Percentiles rank a stretch among this genome's conserved stretches.
These are phyloP conservation scores for Castor canadensis DNA, from an alignment of 2,113 vertebrate genomes.

Conservation along the genomic window DNA sequence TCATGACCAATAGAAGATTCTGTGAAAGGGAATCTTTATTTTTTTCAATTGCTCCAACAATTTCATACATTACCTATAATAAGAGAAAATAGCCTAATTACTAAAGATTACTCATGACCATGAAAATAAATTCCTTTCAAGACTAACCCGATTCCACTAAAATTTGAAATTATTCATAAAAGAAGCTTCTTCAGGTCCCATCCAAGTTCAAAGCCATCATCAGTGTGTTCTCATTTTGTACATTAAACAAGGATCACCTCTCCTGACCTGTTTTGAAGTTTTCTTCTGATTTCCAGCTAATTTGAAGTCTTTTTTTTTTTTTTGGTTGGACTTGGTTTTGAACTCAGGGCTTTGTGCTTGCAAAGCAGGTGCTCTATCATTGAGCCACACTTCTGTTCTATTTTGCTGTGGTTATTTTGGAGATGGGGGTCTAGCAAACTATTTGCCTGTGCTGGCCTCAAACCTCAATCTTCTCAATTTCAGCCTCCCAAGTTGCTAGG, in stretches of 20 bases:
- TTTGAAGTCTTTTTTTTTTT: too few species aligned
- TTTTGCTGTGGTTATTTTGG: too few species aligned
- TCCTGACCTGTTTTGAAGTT: background rate
- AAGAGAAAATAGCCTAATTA: constrained; percentile 76
- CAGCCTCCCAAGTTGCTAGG: too few species aligned
- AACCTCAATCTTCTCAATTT: too few species aligned
- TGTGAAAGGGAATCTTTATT: constrained; percentile 96
- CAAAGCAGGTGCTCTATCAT: too few species aligned
- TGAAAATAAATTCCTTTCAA: constrained; percentile 15
- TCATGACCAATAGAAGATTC: constrained; percentile 95
- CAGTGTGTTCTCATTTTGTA: background rate
- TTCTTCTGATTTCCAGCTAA: background rate
- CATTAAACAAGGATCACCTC: background rate
- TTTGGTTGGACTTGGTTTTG: too few species aligned
- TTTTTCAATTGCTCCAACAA: constrained; percentile 90
- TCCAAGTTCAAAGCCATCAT: background rate
- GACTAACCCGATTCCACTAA: background rate
- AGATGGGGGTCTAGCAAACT: too few species aligned
- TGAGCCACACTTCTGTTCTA: too few species aligned
- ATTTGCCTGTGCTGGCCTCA: too few species aligned
- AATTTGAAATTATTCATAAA: background rate
- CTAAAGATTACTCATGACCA: constrained; percentile 46
- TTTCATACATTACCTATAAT: constrained; percentile 93
- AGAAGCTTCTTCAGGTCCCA: rapidly evolving
- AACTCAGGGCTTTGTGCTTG: too few species aligned